phyloP scores from a whole-genome alignment of 2,797 vertebrate genomes.

The Euphonia xanthogaster region DNA sequence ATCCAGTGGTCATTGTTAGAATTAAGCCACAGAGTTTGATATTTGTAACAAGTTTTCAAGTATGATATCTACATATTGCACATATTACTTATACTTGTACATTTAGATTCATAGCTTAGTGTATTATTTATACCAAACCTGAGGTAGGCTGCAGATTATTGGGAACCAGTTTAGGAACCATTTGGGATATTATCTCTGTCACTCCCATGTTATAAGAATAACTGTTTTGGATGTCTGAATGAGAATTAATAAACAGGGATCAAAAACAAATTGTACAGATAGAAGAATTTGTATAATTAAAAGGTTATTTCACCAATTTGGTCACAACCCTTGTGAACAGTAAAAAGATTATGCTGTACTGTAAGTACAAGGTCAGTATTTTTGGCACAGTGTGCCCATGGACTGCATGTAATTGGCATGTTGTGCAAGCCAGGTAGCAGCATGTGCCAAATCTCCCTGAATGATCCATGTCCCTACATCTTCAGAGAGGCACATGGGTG shows the following conservation, averaged over 20 bases:
- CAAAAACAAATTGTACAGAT: neutral
- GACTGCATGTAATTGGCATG: neutral
- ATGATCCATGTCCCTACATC: neutral
- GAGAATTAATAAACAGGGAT: neutral
- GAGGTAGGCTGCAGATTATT: neutral
- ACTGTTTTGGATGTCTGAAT: neutral
- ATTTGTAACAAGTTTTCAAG: neutral
- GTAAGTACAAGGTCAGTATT: neutral
- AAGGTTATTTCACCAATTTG: neutral
- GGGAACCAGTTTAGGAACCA: neutral
- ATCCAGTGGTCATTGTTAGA: neutral
- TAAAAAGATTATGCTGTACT: neutral
- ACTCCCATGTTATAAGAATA: neutral
- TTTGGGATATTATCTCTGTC: neutral
- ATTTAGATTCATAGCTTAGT: neutral
- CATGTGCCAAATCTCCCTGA: neutral
- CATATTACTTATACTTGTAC: neutral
- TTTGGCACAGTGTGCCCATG: neutral
- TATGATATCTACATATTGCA: accelerated
- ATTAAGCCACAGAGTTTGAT: neutral
- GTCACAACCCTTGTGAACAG: neutral
- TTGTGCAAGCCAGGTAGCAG: neutral
- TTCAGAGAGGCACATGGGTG: neutral
- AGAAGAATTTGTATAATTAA: neutral
- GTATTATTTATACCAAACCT: neutral